Base-by-base conservation (phyloP, 2,888 invertebrate genomes). In the Aradus depressus region DNA sequence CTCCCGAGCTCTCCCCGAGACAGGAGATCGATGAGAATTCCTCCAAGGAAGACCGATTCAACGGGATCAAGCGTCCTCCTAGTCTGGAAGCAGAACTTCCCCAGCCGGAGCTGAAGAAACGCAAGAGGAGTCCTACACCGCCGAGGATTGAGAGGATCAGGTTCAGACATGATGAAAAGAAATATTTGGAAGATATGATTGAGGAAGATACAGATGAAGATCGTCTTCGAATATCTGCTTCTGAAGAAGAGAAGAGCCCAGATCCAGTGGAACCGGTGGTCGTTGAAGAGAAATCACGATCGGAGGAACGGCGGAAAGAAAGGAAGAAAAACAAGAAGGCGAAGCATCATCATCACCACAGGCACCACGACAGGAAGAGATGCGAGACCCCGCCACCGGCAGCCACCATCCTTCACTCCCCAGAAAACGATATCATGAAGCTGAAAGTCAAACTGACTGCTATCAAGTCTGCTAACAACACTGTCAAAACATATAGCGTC, bases 381-480 rank as follows among this genome's bases (percentile, higher is more conserved):
- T 28, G 52, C 38, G 52, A 54, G 35, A 57, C 58, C 5, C 55
- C 58, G 19, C 59, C 62, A 1, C 60, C 59, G 2, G 54, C 59
- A 6, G 62, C 62, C 0, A 61, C 61, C 5, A 62, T 62, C 6
- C 54, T 62, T 1, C 60, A 60, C 21, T 61, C 61, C 0, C 56
- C 60, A 4, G 62, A 61, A 21, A 55, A 55, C 19, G 61, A 62
- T 25, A 57, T 60, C 18, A 59, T 62, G 60, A 62, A 62, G 35
- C 45, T 62, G 2, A 62, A 62, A 44, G 57, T 62, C 18, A 62
- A 62, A 44, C 37, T 62, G 6, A 62, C 60, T 35, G 55, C 55
- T 22, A 44, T 52, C n/a, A 54, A 51, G 18, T 42, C 58, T 2
- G 56, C 53, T 38, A 44, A 55, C 12, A 51, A 54, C 23, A 37